Conservation (phyloP, 2,888 invertebrate species). For the Phyto melanocephala region DNA sequence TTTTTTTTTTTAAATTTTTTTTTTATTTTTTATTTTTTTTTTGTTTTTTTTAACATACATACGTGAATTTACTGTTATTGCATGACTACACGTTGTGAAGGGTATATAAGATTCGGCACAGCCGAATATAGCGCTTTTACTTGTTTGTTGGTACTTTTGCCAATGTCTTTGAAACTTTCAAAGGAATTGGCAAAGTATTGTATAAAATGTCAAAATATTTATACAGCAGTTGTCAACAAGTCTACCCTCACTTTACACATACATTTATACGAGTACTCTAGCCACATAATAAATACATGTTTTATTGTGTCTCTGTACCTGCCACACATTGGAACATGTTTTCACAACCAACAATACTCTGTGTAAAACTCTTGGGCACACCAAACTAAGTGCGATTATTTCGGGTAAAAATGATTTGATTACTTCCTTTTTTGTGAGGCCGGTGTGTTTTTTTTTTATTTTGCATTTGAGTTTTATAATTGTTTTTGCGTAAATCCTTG, state of each 20-base stretch:
- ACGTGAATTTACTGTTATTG: no score
- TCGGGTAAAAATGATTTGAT: not conserved
- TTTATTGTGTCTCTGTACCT: conserved; percentile 1
- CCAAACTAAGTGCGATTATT: not conserved
- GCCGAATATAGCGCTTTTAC: no score
- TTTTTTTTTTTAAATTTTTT: conserved; percentile 31
- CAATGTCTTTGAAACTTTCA: conserved; percentile 22
- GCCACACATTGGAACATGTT: not conserved
- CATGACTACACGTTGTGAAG: no score
- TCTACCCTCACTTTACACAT: conserved; percentile 45
- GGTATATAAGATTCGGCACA: no score
- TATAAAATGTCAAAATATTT: conserved; percentile 68
- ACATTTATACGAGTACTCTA: not conserved
- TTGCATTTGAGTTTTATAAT: not conserved
- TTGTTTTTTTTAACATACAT: no score
- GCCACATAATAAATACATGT: no score
- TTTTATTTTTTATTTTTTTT: no score
- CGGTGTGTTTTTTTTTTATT: not conserved
- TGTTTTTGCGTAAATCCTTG: conserved; percentile 17
- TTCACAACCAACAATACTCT: not conserved
- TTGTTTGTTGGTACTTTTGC: not conserved
- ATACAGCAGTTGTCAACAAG: conserved; percentile 66
- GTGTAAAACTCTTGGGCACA: no score
- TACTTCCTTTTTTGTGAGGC: conserved; percentile 6
- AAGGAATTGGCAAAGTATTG: conserved; percentile 33